Percentiles rank a stretch among this genome's conserved stretches.
Evolutionary conservation across 2,888 invertebrate genomes (phyloP).

Genomic region (Leptopilina myrica): DNA sequence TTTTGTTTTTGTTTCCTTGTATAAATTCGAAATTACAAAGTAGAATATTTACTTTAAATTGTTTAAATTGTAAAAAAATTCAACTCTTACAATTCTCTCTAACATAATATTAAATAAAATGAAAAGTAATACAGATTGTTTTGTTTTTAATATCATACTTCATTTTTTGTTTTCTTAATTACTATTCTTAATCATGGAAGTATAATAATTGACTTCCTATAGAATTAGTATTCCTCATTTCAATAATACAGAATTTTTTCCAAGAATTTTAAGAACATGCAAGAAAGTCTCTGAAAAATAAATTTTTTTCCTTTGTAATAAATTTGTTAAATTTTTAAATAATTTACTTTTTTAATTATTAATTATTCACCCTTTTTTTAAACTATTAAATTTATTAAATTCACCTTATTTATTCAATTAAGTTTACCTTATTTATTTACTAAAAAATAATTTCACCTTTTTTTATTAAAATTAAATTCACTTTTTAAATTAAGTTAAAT

Average conservation of each 20-base stretch:
- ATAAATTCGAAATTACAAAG: slow-evolving; percentile 5
- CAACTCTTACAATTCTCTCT: background rate
- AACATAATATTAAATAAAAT: background rate
- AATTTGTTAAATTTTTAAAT: too few species aligned
- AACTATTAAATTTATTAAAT: too few species aligned
- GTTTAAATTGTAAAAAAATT: background rate
- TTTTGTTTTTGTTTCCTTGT: background rate
- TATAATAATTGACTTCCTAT: background rate
- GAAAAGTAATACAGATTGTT: background rate
- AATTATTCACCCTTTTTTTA: too few species aligned
- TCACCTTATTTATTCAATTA: too few species aligned
- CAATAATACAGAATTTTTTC: background rate
- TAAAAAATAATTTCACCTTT: too few species aligned
- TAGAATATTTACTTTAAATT: background rate
- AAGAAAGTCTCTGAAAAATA: slow-evolving; percentile 10
- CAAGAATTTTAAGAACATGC: background rate
- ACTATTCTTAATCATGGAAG: background rate
- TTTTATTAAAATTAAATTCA: too few species aligned
- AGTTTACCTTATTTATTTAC: too few species aligned
- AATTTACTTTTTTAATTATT: too few species aligned
- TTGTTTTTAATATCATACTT: background rate
- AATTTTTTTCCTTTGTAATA: background rate
- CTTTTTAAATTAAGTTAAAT: background rate
- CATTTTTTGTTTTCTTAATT: background rate
- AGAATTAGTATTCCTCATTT: background rate